phyloP scores from a whole-genome alignment of 2,113 vertebrate species.

The Neogale vison region DNA sequence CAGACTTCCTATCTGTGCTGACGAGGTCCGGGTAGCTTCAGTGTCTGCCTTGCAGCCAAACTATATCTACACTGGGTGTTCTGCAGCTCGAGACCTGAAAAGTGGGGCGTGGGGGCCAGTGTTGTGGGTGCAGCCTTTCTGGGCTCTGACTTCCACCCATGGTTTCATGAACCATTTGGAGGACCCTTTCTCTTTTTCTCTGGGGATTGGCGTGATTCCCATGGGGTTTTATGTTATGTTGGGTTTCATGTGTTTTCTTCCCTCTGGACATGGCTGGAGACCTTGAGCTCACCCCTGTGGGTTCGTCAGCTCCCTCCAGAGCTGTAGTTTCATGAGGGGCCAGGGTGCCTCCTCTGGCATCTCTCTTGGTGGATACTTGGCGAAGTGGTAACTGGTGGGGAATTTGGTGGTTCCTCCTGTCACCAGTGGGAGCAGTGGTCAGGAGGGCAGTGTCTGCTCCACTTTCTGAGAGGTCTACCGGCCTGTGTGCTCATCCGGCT shows the following conservation, averaged over 20 bases:
- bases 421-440: neutral
- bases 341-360: neutral
- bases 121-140: neutral
- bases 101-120: rapidly evolving
- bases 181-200: neutral
- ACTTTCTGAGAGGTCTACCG: too few species aligned
- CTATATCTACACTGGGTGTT: neutral
- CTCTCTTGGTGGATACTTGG: neutral
- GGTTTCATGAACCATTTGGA: too few species aligned
- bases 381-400: neutral
- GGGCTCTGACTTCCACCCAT: neutral
- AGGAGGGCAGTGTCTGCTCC: too few species aligned
- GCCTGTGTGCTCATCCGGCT: too few species aligned
- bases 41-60: too few species aligned
- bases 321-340: neutral
- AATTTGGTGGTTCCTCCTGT: neutral
- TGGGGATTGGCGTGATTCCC: too few species aligned
- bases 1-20: too few species aligned
- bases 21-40: neutral
- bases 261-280: neutral
- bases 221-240: neutral
- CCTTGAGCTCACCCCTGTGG: neutral
- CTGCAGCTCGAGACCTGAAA: neutral
- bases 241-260: neutral
- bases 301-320: neutral